Evolutionary conservation across 2,888 invertebrate species (phyloP).

Genomic region (Lepidocyrtinus sp.): DNA sequence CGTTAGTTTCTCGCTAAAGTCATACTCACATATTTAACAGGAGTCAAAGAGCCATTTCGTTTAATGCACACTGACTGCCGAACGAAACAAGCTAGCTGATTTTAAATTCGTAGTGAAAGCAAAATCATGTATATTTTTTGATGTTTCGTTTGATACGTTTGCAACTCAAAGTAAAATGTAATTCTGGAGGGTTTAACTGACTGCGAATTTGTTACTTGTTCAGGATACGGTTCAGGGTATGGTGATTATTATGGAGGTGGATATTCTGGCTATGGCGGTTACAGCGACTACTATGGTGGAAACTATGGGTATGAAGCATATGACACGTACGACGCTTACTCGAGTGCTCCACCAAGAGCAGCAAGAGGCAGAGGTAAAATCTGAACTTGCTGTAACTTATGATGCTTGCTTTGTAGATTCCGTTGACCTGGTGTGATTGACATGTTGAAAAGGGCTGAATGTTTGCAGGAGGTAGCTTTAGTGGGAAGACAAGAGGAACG

Average conservation of each 20-base stretch:
- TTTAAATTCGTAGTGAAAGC: too few relatives aligned
- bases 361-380: slow-evolving; percentile 69
- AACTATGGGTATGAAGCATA: slow-evolving; percentile 73
- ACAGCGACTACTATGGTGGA: slow-evolving; percentile 66
- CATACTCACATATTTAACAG: too few relatives aligned
- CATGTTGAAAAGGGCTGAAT: slow-evolving; percentile 68
- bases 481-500: slow-evolving; percentile 69
- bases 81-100: too few relatives aligned
- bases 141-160: slow-evolving; percentile 49
- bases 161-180: slow-evolving; percentile 55
- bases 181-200: slow-evolving; percentile 40
- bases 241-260: slow-evolving; percentile 70
- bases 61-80: too few relatives aligned
- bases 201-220: slow-evolving; percentile 8
- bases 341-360: slow-evolving; percentile 66
- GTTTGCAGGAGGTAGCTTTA: slow-evolving; percentile 69
- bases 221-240: slow-evolving; percentile 68
- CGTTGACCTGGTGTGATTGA: slow-evolving; percentile 64
- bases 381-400: slow-evolving; percentile 64
- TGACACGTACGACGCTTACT: slow-evolving; percentile 78
- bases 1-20: too few relatives aligned
- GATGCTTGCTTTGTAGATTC: slow-evolving; percentile 67
- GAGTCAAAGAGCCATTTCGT: too few relatives aligned
- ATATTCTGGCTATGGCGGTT: slow-evolving; percentile 69
- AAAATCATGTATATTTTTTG: too few relatives aligned